phyloP scores from a whole-genome alignment of 2,888 invertebrate genomes.

The Bugula neritina region DNA sequence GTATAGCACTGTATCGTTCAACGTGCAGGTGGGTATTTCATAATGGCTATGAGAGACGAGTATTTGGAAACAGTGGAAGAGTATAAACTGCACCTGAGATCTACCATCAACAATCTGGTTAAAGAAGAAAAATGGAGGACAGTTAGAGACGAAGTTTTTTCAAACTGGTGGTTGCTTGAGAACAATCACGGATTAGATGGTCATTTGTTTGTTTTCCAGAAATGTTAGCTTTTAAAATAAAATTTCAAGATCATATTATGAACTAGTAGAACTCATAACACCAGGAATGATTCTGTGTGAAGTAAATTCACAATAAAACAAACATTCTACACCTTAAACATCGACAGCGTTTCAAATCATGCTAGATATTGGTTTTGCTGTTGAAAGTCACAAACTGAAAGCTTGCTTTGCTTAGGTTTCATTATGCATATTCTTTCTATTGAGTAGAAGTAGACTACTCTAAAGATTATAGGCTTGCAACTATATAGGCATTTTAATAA shows the following conservation, averaged over 20 bases:
- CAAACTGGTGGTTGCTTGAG: slow-evolving; percentile 6
- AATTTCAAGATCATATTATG: neutral
- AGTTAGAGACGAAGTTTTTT: slow-evolving; percentile 2
- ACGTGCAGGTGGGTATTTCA: slow-evolving; percentile 5
- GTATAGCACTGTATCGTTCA: too few species aligned
- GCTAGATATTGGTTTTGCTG: too few species aligned
- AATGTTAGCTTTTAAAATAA: neutral
- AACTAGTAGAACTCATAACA: neutral
- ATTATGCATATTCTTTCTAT: too few species aligned
- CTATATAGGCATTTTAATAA: too few species aligned
- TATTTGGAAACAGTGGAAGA: slow-evolving; percentile 18
- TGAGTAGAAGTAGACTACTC: too few species aligned
- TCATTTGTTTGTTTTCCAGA: slow-evolving; percentile 20
- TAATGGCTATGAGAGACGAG: slow-evolving; percentile 12
- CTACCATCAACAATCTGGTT: neutral
- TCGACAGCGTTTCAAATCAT: too few species aligned
- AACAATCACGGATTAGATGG: neutral
- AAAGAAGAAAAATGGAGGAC: slow-evolving; percentile 3
- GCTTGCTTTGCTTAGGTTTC: too few species aligned
- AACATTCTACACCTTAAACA: too few species aligned
- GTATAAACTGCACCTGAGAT: slow-evolving; percentile 7
- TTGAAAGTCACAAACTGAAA: too few species aligned
- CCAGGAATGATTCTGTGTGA: neutral
- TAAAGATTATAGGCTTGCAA: too few species aligned
- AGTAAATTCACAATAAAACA: neutral